Conservation (phyloP, 2,113 vertebrate genomes). For the Myrmecophaga tridactyla region DNA sequence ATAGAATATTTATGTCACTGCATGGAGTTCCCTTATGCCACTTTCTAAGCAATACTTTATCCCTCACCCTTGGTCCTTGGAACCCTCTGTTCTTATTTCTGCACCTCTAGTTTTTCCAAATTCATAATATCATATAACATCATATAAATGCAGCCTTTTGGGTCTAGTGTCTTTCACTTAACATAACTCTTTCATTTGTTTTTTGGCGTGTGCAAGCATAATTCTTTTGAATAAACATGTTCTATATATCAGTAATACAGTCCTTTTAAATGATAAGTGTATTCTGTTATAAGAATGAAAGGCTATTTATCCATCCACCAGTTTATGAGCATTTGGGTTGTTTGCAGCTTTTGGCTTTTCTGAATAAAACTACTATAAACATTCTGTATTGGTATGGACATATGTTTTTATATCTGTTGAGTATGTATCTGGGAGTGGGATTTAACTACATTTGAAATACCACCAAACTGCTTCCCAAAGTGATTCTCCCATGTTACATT, state of each 20-base stretch:
- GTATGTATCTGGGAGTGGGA: neutral
- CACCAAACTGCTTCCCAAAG: neutral
- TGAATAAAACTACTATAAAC: neutral
- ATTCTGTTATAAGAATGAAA: neutral
- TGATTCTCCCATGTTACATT: neutral
- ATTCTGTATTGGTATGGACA: neutral
- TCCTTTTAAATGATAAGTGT: neutral
- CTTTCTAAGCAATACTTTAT: neutral
- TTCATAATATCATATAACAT: neutral
- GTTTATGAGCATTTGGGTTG: neutral
- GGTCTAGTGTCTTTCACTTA: neutral
- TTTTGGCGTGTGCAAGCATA: too few relatives aligned
- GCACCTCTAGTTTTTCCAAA: neutral
- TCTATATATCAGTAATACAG: neutral
- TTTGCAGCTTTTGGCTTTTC: neutral
- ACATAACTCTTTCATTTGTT: neutral
- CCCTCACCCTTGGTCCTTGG: fast-evolving
- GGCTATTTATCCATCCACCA: neutral
- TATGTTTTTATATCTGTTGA: neutral
- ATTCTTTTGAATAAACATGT: neutral
- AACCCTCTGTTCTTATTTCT: neutral
- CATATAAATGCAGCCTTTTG: neutral
- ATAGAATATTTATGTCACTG: neutral
- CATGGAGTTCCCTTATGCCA: neutral
- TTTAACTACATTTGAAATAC: neutral